Evolutionary conservation across 1,140 invertebrate genomes (phyloP).

Genomic region (Sipha flava): DNA sequence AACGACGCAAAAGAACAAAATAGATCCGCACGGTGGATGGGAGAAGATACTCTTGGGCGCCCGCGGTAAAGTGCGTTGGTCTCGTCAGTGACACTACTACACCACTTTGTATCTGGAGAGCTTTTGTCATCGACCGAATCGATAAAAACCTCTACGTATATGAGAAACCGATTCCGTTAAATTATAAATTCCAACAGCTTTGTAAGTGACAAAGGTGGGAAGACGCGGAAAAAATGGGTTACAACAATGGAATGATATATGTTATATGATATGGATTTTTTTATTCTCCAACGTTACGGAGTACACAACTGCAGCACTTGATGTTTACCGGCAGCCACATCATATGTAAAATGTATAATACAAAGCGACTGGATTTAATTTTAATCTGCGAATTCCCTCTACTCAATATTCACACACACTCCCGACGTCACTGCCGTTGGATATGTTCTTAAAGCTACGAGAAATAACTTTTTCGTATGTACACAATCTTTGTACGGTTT

Average conservation of each 20-base stretch:
- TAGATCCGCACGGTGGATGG: no score
- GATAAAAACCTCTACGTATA: background rate
- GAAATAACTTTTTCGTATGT: background rate
- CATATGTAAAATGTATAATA: background rate
- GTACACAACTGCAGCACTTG: background rate
- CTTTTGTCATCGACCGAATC: background rate
- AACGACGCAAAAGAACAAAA: no score
- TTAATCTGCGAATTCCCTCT: background rate
- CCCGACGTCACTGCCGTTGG: no score
- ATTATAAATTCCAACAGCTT: slow-evolving; percentile 30
- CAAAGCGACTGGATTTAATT: background rate
- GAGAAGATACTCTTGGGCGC: no score
- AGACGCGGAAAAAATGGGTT: background rate
- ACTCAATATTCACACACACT: no score
- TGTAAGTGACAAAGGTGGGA: background rate
- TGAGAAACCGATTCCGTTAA: background rate
- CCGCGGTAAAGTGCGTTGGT: no score
- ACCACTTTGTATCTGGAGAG: background rate
- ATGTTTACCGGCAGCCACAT: background rate
- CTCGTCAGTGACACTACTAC: background rate
- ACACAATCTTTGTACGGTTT: background rate
- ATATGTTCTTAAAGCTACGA: background rate
- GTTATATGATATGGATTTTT: slow-evolving; percentile 19
- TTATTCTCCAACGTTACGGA: background rate
- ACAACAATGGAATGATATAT: slow-evolving; percentile 12